Percentiles rank a stretch among this genome's conserved stretches.
Conservation (phyloP, 64 coral and sea anemone species). For the Pocillopora verrucosa region DNA sequence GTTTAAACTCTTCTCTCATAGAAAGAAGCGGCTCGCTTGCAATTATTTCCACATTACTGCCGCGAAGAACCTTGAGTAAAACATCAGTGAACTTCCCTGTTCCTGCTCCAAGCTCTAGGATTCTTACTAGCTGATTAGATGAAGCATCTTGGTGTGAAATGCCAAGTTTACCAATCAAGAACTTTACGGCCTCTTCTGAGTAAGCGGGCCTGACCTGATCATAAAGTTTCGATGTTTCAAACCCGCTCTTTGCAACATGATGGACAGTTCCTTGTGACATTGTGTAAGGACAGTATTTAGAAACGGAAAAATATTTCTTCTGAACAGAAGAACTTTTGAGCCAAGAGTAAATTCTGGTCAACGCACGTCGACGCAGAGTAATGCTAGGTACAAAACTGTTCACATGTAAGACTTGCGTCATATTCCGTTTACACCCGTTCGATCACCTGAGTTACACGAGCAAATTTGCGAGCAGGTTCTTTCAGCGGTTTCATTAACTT, state of each 20-base stretch:
- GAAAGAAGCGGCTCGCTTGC: conserved; percentile 30
- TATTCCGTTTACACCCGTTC: no score
- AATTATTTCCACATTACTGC: conserved; percentile 19
- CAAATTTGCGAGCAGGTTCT: no score
- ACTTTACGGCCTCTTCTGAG: conserved; percentile 1
- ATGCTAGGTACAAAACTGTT: no score
- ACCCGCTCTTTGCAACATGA: not conserved
- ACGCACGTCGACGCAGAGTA: no score
- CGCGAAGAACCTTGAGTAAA: conserved; percentile 19
- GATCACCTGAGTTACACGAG: no score
- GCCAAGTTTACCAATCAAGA: conserved; percentile 14
- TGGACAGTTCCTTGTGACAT: not conserved
- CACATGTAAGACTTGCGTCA: no score
- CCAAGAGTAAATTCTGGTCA: not conserved
- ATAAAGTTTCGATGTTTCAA: not conserved
- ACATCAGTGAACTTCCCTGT: conserved; percentile 40
- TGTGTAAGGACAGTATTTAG: not conserved
- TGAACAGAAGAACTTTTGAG: not conserved
- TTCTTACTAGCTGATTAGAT: not conserved
- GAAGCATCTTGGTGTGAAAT: not conserved
- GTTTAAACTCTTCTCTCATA: conserved; percentile 15
- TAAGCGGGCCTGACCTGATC: conserved; percentile 3
- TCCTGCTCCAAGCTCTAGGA: conserved; percentile 43
- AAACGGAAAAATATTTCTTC: not conserved
- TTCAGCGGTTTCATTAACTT: no score